These are phyloP conservation scores for Ephestia elutella DNA, from an alignment of 1,140 invertebrate species.

Conservation along the genomic window DNA sequence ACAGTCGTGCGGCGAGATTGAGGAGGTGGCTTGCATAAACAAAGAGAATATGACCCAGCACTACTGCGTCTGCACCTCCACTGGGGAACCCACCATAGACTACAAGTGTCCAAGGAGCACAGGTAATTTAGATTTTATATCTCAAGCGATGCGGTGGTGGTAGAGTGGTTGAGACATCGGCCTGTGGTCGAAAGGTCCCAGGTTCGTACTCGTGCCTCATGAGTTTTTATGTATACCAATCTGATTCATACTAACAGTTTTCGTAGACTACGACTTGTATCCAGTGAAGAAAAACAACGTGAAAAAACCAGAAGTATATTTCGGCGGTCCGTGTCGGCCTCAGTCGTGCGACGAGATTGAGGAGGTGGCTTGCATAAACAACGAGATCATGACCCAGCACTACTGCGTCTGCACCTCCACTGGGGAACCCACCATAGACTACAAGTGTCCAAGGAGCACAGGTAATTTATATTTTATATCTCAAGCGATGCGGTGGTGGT, in stretches of 20 bases:
- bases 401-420: constrained; percentile 81
- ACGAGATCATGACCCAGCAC: constrained; percentile 69
- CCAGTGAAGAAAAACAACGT: no score
- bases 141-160: no score
- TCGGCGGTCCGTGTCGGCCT: constrained; percentile 65
- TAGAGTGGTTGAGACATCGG: no score
- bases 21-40: constrained; percentile 76
- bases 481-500: no score
- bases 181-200: no score
- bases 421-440: constrained; percentile 75
- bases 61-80: constrained; percentile 80
- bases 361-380: constrained; percentile 76
- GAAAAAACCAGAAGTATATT: constrained; percentile 51
- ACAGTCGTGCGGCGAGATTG: constrained; percentile 74
- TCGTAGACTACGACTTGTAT: no score
- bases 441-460: constrained; percentile 78
- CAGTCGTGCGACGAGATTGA: constrained; percentile 74
- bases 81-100: constrained; percentile 76
- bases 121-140: constrained; percentile 71
- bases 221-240: no score
- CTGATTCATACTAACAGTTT: no score
- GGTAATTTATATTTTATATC: constrained; percentile 71
- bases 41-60: constrained; percentile 69
- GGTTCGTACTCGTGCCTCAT: no score
- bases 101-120: constrained; percentile 78